These are phyloP conservation scores for Mus spretus DNA, from an alignment of 2,797 vertebrate genomes.

Conservation along the genomic window DNA sequence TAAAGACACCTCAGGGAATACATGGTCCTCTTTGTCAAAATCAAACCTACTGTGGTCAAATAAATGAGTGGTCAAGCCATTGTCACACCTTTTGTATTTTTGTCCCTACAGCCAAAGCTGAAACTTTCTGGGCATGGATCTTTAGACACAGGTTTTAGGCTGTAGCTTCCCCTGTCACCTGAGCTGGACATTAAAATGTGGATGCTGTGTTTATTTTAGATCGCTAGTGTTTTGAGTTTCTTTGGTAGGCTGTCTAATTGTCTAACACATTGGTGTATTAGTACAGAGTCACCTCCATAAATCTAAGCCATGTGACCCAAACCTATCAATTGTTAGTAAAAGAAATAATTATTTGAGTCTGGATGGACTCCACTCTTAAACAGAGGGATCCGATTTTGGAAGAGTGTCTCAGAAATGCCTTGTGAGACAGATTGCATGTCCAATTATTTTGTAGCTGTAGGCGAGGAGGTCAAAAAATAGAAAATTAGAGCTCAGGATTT, in stretches of 20 bases:
- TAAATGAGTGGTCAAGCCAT: neutral
- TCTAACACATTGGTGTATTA: neutral
- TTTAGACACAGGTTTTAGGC: neutral
- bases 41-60: neutral
- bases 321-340: neutral
- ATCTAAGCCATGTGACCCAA: neutral
- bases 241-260: neutral
- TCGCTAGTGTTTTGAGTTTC: neutral
- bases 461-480: slow-evolving; percentile 54
- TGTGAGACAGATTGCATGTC: slow-evolving; percentile 43
- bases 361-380: neutral
- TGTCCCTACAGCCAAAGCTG: neutral
- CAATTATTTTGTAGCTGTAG: slow-evolving; percentile 77
- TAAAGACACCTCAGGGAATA: neutral
- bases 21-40: neutral
- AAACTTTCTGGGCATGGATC: neutral
- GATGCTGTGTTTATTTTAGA: neutral
- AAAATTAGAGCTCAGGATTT: slow-evolving; percentile 47
- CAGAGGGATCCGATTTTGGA: neutral
- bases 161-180: neutral
- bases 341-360: neutral
- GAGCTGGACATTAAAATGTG: neutral
- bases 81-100: neutral
- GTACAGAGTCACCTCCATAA: neutral
- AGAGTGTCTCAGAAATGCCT: slow-evolving; percentile 25